A percentile compares a stretch with the other conserved stretches of the same genome.
phyloP scores from a whole-genome alignment of 2,113 vertebrate genomes.

The Cebidichthys violaceus region DNA sequence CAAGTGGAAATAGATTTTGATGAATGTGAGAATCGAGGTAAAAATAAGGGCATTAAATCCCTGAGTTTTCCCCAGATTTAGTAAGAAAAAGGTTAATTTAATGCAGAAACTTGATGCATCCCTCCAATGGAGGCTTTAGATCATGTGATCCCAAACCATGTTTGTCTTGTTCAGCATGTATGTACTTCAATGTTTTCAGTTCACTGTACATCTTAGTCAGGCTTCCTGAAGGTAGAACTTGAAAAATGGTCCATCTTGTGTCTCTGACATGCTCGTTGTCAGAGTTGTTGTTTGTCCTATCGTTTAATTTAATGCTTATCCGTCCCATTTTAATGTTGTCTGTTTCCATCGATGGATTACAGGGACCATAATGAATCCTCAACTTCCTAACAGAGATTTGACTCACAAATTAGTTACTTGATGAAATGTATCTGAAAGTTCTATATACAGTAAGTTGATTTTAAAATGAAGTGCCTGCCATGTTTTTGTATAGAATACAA shows the following conservation, averaged over 20 bases:
- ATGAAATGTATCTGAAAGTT: neutral
- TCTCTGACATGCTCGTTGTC: neutral
- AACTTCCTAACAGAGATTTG: neutral
- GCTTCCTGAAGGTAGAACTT: neutral
- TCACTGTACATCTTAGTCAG: neutral
- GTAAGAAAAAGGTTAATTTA: neutral
- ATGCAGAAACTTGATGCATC: constrained; percentile 3
- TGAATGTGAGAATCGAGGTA: neutral
- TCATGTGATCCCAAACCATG: neutral
- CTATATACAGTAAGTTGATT: constrained; percentile 1
- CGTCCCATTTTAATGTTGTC: neutral
- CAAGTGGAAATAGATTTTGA: neutral
- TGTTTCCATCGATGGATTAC: constrained; percentile 8
- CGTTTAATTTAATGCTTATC: neutral
- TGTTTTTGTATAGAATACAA: constrained; percentile 40
- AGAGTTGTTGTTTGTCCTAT: neutral
- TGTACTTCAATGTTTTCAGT: neutral
- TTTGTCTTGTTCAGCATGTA: neutral
- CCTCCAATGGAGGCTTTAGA: constrained; percentile 28
- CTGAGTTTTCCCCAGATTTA: neutral
- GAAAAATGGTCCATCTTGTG: neutral
- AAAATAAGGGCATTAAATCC: neutral
- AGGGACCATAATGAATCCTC: constrained; percentile 24
- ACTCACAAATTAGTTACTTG: neutral
- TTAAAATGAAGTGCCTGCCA: constrained; percentile 70